These are phyloP conservation scores for Operophtera brumata DNA, from an alignment of 2,888 invertebrate species.

Conservation along the genomic window DNA sequence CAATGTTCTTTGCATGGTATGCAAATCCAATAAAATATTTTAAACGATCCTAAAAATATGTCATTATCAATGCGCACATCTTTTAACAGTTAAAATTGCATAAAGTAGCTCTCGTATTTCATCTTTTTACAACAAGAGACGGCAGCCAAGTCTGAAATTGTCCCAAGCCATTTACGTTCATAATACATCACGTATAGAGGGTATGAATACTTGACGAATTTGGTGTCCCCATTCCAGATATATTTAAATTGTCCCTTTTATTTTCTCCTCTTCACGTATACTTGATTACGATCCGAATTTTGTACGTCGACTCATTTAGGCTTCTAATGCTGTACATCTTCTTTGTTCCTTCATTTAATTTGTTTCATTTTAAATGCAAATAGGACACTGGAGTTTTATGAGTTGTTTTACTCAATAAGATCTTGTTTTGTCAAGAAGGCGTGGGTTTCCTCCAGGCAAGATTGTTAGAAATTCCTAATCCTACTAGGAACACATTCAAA, in stretches of 20 bases:
- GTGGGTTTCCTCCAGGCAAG: background rate
- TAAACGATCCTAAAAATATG: too few relatives aligned
- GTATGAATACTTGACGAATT: constrained; percentile 27
- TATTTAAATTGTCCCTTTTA: constrained; percentile 30
- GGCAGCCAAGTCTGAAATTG: background rate
- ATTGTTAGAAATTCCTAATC: background rate
- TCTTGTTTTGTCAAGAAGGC: constrained; percentile 4
- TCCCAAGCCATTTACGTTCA: constrained; percentile 25
- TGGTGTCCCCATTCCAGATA: constrained; percentile 24
- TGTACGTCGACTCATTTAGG: constrained; percentile 27
- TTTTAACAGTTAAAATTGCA: background rate
- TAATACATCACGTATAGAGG: constrained; percentile 30
- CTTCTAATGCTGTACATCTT: constrained; percentile 26
- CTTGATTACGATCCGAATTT: constrained; percentile 31
- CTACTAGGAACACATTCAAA: too few relatives aligned
- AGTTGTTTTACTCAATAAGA: constrained; percentile 20
- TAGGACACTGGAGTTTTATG: constrained; percentile 23
- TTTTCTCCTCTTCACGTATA: constrained; percentile 26
- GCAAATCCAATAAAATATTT: too few relatives aligned
- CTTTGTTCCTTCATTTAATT: constrained; percentile 29
- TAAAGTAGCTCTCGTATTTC: constrained; percentile 10
- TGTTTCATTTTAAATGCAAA: constrained; percentile 28
- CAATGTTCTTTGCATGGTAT: too few relatives aligned
- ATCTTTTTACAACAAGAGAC: constrained; percentile 17
- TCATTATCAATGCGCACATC: background rate